A percentile compares a stretch with the other conserved stretches of the same genome.
Conservation (phyloP, 2,888 invertebrate species). For the Cacoxenus indagator region DNA sequence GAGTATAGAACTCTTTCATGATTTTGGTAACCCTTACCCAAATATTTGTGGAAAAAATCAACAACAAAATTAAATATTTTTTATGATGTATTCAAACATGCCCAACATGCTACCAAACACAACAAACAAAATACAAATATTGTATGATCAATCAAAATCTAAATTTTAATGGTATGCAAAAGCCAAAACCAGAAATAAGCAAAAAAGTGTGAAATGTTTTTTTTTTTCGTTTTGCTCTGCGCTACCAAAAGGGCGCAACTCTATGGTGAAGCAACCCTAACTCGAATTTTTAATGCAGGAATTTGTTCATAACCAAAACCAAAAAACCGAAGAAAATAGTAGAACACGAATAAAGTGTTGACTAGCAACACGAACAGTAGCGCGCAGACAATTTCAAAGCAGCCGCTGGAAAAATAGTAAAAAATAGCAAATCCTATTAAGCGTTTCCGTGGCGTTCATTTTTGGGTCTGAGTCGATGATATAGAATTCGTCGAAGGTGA, state of each 20-base stretch:
- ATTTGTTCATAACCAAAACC: slow-evolving; percentile 52
- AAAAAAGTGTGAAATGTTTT: slow-evolving; percentile 50
- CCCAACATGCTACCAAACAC: not conserved
- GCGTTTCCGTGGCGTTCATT: slow-evolving; percentile 48
- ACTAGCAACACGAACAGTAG: slow-evolving; percentile 26
- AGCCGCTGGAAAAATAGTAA: slow-evolving; percentile 50
- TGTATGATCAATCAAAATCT: slow-evolving; percentile 59
- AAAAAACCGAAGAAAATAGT: slow-evolving; percentile 51
- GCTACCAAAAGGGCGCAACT: slow-evolving; percentile 43
- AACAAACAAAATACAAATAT: not conserved
- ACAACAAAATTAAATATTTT: too few relatives aligned
- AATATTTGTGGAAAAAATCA: too few relatives aligned
- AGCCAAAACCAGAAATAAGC: slow-evolving; percentile 18
- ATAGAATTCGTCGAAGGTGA: slow-evolving; percentile 31
- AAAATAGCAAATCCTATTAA: slow-evolving; percentile 55
- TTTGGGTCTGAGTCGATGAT: slow-evolving; percentile 34
- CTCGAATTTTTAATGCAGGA: slow-evolving; percentile 25
- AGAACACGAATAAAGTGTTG: slow-evolving; percentile 36
- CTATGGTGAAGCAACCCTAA: not conserved
- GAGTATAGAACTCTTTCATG: too few relatives aligned
- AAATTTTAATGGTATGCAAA: slow-evolving; percentile 60
- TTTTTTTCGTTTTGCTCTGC: slow-evolving; percentile 32
- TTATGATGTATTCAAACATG: not conserved
- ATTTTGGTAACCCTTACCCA: too few relatives aligned
- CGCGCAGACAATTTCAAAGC: slow-evolving; percentile 33